phyloP scores from a whole-genome alignment of 2,888 invertebrate genomes.

The Oscheius onirici region DNA sequence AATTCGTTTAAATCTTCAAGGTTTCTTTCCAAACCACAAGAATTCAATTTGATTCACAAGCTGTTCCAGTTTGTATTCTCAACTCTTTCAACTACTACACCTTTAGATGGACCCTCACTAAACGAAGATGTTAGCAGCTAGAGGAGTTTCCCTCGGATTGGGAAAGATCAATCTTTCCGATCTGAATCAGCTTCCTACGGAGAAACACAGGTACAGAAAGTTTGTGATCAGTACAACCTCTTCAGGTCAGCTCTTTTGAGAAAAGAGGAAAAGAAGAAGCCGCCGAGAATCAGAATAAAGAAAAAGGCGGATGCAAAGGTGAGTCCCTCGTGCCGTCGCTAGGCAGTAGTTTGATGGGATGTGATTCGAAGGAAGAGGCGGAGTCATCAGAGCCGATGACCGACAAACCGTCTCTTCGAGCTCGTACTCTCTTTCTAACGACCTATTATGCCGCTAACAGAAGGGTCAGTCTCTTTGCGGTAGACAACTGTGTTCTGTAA shows the following conservation, averaged over 20 bases:
- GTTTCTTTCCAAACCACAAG: no score
- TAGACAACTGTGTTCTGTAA: no score
- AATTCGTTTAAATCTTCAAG: no score
- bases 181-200: conserved; percentile 59
- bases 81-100: not conserved
- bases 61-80: no score
- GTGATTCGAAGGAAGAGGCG: not conserved
- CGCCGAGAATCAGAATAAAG: conserved; percentile 63
- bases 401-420: conserved; percentile 28
- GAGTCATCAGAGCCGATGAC: not conserved
- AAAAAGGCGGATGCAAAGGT: conserved; percentile 71
- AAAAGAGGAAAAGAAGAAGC: conserved; percentile 51
- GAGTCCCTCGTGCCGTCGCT: conserved; percentile 17
- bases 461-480: conserved; percentile 26
- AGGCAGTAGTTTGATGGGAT: conserved; percentile 9
- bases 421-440: conserved; percentile 38
- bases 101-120: not conserved
- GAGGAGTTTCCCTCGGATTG: conserved; percentile 69
- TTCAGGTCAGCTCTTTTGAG: conserved; percentile 33
- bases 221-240: not conserved
- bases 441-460: conserved; percentile 51
- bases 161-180: conserved; percentile 71
- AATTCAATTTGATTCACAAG: no score
- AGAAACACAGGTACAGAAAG: conserved; percentile 27
- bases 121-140: conserved; percentile 63